Percentiles rank a stretch among this genome's conserved stretches.
These are phyloP conservation scores for Upupa epops DNA, from an alignment of 2,113 vertebrate species.

Conservation along the genomic window DNA sequence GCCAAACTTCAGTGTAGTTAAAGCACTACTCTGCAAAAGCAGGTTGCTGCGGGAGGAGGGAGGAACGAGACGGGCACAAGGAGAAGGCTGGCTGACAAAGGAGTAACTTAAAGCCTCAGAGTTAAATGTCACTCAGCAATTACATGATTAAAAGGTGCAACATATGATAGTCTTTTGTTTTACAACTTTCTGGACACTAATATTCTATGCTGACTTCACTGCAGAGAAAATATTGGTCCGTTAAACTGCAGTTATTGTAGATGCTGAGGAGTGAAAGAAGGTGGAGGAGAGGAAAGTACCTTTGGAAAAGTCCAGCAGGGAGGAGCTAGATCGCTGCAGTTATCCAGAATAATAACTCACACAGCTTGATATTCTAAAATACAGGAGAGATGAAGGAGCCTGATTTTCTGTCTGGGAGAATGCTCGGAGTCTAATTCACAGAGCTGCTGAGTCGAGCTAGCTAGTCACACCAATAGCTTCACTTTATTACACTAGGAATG, in stretches of 20 bases:
- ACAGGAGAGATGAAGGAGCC: background rate
- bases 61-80: constrained; percentile 2
- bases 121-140: constrained; percentile 75
- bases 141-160: constrained; percentile 78
- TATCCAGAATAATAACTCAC: background rate
- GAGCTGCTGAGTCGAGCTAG: background rate
- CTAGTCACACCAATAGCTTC: background rate
- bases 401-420: background rate
- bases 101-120: constrained; percentile 70
- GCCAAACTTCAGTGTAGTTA: constrained; percentile 96
- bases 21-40: constrained; percentile 70
- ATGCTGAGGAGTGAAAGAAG: background rate
- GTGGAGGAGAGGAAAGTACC: background rate
- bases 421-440: background rate
- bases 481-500: background rate
- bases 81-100: constrained; percentile 51
- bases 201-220: constrained; percentile 33
- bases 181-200: constrained; percentile 56
- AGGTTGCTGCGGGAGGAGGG: constrained; percentile 18
- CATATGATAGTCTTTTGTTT: constrained; percentile 62
- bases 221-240: background rate
- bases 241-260: background rate
- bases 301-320: background rate
- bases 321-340: background rate
- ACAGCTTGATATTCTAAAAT: background rate